Evolutionary conservation across 37 sponge, comb jelly and placozoan genomes (phyloP).

Genomic region (Cliona cf. orientalis): DNA sequence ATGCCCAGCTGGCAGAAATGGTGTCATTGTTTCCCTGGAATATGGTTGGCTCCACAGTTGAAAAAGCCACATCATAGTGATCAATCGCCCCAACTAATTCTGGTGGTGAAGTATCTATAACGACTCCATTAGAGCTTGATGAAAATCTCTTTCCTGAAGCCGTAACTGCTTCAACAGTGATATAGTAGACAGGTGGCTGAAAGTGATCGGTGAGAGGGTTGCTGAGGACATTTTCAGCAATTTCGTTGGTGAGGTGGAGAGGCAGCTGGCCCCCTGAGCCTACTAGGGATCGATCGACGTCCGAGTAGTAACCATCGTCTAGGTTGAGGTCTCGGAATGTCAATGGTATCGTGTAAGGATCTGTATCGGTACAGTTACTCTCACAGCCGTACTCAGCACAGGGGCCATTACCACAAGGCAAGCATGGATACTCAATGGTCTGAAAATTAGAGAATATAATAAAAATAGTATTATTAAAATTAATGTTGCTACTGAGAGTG

Average conservation of each 20-base stretch:
- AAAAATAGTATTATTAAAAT: background rate
- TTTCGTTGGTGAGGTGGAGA: background rate
- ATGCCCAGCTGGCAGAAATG: constrained; percentile 72
- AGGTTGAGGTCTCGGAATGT: constrained; percentile 64
- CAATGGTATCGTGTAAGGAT: constrained; percentile 57
- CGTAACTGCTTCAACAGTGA: constrained; percentile 75
- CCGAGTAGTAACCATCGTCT: constrained; percentile 26
- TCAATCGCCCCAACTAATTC: constrained; percentile 22
- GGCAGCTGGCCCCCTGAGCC: background rate
- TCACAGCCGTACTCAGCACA: constrained; percentile 67
- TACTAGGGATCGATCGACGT: constrained; percentile 16
- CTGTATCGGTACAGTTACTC: constrained; percentile 37
- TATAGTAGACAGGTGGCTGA: constrained; percentile 67
- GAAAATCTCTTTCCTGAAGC: constrained; percentile 63
- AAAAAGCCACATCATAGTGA: constrained; percentile 77
- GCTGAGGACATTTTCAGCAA: constrained; percentile 5
- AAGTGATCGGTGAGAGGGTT: constrained; percentile 29
- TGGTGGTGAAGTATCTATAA: constrained; percentile 79
- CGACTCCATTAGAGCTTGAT: constrained; percentile 68
- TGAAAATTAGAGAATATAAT: constrained; percentile 15
- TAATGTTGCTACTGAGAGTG: background rate
- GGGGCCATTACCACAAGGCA: constrained; percentile 52
- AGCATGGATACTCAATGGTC: constrained; percentile 60
- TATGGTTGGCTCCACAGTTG: constrained; percentile 17
- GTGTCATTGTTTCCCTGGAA: constrained; percentile 82